phyloP scores from a whole-genome alignment of 2,888 invertebrate species.

The Rhaphigaster nebulosa region DNA sequence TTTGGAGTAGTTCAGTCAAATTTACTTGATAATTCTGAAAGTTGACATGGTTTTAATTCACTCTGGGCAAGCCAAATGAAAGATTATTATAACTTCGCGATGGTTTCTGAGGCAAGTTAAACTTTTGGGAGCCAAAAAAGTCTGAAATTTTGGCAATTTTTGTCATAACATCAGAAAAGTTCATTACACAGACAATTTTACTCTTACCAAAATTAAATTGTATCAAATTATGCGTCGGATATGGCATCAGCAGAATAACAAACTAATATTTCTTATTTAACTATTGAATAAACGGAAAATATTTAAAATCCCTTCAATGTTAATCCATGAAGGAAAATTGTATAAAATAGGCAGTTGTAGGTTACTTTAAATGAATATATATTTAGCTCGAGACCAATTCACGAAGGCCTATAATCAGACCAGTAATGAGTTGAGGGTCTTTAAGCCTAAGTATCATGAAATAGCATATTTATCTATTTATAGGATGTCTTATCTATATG shows the following conservation, averaged over 20 bases:
- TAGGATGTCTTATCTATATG: neutral
- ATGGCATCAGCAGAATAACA: neutral
- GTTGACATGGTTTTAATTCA: too few species aligned
- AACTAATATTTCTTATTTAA: neutral
- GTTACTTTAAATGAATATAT: neutral
- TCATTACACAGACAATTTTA: too few species aligned
- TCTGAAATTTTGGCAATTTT: too few species aligned
- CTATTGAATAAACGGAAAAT: neutral
- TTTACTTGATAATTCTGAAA: too few species aligned
- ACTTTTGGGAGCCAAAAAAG: too few species aligned
- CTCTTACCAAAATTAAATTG: too few species aligned
- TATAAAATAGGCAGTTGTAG: neutral
- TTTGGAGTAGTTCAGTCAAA: too few species aligned
- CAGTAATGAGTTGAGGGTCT: neutral
- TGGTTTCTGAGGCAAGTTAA: too few species aligned
- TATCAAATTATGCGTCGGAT: too few species aligned
- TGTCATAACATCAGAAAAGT: too few species aligned
- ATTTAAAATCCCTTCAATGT: neutral
- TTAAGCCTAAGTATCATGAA: neutral
- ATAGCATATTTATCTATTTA: neutral
- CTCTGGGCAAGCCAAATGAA: too few species aligned
- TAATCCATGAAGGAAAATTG: neutral
- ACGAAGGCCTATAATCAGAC: neutral
- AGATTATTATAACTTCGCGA: too few species aligned
- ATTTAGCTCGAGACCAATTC: neutral